These are phyloP conservation scores for Xiphophorus hellerii DNA, from an alignment of 2,113 vertebrate species.

Conservation along the genomic window DNA sequence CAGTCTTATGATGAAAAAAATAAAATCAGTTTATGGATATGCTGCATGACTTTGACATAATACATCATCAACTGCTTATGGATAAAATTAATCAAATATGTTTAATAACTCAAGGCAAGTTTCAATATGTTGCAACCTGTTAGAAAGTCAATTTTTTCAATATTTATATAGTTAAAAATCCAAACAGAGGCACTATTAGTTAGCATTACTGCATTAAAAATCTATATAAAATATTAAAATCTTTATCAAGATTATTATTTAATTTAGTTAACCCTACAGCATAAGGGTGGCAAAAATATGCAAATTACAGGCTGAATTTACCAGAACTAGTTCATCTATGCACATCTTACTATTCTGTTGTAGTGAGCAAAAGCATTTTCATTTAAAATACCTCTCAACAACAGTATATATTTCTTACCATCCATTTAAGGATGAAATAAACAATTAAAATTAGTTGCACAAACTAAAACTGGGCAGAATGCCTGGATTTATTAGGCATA, in stretches of 20 bases:
- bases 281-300: not conserved
- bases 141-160: no score
- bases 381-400: not conserved
- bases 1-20: not conserved
- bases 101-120: not conserved
- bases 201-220: not conserved
- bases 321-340: not conserved
- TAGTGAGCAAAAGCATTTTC: not conserved
- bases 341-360: not conserved
- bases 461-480: not conserved
- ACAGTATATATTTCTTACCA: not conserved
- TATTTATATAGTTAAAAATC: no score
- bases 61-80: constrained; percentile 4
- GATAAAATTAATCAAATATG: constrained; percentile 23
- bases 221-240: not conserved
- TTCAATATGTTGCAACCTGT: not conserved
- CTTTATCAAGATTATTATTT: not conserved
- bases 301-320: constrained; percentile 6
- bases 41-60: constrained; percentile 10
- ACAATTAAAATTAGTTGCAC: not conserved
- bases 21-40: constrained; percentile 3
- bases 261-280: not conserved
- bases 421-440: not conserved
- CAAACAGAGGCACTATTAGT: not conserved
- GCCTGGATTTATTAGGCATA: not conserved